These are phyloP conservation scores for Tanytarsus gracilentus DNA, from an alignment of 2,888 invertebrate genomes.

Conservation along the genomic window DNA sequence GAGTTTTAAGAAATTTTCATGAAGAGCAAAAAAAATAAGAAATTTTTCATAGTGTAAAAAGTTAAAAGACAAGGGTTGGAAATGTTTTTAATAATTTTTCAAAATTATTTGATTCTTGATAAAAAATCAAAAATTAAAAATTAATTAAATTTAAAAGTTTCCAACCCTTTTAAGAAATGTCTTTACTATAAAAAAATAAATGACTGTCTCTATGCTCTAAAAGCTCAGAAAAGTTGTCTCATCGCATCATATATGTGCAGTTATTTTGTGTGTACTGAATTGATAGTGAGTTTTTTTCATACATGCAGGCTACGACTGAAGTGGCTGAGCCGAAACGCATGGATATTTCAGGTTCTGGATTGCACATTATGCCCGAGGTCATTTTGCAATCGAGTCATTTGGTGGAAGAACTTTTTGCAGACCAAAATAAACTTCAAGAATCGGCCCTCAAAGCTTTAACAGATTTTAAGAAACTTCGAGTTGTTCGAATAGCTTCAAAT, in stretches of 20 bases:
- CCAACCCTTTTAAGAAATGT: too few relatives aligned
- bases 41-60: too few relatives aligned
- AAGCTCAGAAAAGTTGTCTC: conserved; percentile 23
- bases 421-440: conserved; percentile 34
- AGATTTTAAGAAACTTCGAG: conserved; percentile 36
- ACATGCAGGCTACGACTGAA: conserved; percentile 31
- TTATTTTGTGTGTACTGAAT: conserved; percentile 20
- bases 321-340: conserved; percentile 31
- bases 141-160: too few relatives aligned
- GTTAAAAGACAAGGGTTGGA: too few relatives aligned
- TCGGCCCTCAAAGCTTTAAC: conserved; percentile 32
- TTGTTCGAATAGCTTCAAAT: conserved; percentile 47
- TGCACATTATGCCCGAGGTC: conserved; percentile 33
- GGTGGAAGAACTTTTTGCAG: conserved; percentile 35
- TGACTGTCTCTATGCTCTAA: conserved; percentile 25
- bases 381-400: conserved; percentile 32
- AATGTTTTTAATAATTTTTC: too few relatives aligned
- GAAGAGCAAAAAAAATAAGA: not conserved
- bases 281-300: conserved; percentile 17
- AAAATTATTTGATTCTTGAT: too few relatives aligned
- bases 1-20: not conserved
- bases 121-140: too few relatives aligned
- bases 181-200: conserved; percentile 1
- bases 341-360: conserved; percentile 33
- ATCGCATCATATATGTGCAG: conserved; percentile 16